Conservation (phyloP, 2,113 vertebrate species). For the Thinocorus orbignyianus region DNA sequence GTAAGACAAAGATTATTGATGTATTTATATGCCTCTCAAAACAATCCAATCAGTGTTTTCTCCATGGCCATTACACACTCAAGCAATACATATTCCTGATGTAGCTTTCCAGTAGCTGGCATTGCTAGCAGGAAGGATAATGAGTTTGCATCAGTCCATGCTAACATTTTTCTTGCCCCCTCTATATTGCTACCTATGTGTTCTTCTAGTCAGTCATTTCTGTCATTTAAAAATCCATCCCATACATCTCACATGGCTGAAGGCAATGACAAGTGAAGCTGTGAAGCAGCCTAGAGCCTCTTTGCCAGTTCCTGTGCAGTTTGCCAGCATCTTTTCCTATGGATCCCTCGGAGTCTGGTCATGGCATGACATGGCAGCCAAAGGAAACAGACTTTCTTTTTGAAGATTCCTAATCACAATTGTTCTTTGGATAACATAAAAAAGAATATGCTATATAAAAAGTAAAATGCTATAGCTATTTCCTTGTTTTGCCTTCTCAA, state of each 20-base stretch:
- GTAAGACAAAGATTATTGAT: background rate
- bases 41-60: background rate
- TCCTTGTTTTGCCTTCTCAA: background rate
- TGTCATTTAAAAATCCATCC: background rate
- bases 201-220: background rate
- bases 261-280: background rate
- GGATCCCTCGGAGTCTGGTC: background rate
- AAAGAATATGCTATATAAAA: background rate
- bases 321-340: background rate
- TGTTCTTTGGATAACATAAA: background rate
- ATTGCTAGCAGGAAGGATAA: background rate
- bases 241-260: background rate
- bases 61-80: background rate
- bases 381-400: background rate
- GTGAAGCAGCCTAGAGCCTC: background rate
- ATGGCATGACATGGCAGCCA: background rate
- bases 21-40: background rate
- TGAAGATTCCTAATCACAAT: background rate
- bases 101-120: background rate
- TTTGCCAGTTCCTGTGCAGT: background rate
- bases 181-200: background rate
- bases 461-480: background rate
- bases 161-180: background rate
- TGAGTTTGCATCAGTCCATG: background rate
- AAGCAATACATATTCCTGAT: background rate